phyloP scores from a whole-genome alignment of 1,140 invertebrate species.

The Arctopsyche grandis region DNA sequence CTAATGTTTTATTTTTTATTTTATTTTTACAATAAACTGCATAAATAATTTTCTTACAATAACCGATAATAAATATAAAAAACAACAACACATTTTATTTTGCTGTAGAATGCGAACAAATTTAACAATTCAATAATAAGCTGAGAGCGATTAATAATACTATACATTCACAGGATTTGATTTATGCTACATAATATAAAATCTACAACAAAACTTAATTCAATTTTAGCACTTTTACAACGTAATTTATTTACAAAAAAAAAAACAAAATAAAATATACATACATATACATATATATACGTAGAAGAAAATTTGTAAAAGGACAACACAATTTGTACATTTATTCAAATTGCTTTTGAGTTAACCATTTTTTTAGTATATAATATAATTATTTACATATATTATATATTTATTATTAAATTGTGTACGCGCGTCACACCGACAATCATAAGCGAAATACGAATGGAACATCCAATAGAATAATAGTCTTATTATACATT shows the following conservation, averaged over 20 bases:
- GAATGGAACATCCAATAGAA: conserved; percentile 23
- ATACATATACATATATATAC: conserved; percentile 37
- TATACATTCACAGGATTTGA: conserved; percentile 49
- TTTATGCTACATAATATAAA: conserved; percentile 35
- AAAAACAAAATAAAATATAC: too few species aligned
- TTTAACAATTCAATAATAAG: conserved; percentile 52
- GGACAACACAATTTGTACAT: conserved; percentile 49
- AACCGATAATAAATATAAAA: conserved; percentile 55
- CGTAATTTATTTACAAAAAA: conserved; percentile 21
- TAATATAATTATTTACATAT: not conserved
- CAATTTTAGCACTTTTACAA: conserved; percentile 40
- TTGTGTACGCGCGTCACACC: not conserved
- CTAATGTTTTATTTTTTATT: not conserved
- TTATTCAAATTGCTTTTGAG: conserved; percentile 15
- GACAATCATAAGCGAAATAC: conserved; percentile 9
- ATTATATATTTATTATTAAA: too few species aligned
- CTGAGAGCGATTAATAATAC: conserved; percentile 42
- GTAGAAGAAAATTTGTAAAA: conserved; percentile 47
- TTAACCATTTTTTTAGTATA: not conserved
- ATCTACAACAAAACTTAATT: conserved; percentile 53
- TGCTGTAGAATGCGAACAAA: conserved; percentile 51
- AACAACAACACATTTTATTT: conserved; percentile 54
- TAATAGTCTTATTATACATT: not conserved
- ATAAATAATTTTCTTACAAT: conserved; percentile 53
- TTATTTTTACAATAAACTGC: conserved; percentile 37